A percentile compares a stretch with the other conserved stretches of the same genome.
Evolutionary conservation across 2,888 invertebrate species (phyloP).

Genomic region (Marronus borbonicus): DNA sequence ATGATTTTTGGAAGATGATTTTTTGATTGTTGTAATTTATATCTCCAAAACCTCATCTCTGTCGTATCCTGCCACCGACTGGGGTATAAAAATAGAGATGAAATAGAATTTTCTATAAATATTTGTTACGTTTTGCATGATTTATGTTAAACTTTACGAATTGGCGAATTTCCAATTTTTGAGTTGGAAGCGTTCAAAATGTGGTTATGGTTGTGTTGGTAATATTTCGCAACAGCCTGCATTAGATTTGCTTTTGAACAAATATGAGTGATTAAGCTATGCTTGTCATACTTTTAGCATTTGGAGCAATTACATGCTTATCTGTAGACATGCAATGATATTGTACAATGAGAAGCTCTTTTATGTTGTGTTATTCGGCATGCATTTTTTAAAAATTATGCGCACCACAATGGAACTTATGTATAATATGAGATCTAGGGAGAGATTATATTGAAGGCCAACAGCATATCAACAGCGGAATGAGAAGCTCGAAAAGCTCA

Average conservation of each 20-base stretch:
- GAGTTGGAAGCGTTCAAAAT: conserved; percentile 24
- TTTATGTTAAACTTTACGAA: conserved; percentile 26
- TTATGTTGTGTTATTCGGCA: conserved; percentile 22
- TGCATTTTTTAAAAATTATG: conserved; percentile 15
- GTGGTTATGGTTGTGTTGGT: neutral
- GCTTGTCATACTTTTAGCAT: conserved; percentile 14
- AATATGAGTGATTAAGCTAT: conserved; percentile 2
- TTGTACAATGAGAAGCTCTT: conserved; percentile 40
- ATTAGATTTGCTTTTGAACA: conserved; percentile 9
- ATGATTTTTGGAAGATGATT: neutral
- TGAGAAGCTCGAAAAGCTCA: conserved; percentile 48
- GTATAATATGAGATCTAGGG: neutral
- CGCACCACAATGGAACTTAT: conserved; percentile 13
- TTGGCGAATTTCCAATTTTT: conserved; percentile 33
- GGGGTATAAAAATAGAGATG: conserved; percentile 27
- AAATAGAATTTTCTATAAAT: conserved; percentile 41
- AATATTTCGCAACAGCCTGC: conserved; percentile 19
- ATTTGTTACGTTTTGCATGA: conserved; percentile 38
- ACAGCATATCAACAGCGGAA: conserved; percentile 42
- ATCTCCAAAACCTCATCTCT: conserved; percentile 7
- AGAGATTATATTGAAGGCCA: conserved; percentile 30
- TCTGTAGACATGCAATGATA: conserved; percentile 45
- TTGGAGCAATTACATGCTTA: conserved; percentile 19
- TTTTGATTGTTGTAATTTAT: neutral
- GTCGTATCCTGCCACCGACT: conserved; percentile 14